phyloP scores from a whole-genome alignment of 2,113 vertebrate genomes.

The Neodontobutis hainanensis region DNA sequence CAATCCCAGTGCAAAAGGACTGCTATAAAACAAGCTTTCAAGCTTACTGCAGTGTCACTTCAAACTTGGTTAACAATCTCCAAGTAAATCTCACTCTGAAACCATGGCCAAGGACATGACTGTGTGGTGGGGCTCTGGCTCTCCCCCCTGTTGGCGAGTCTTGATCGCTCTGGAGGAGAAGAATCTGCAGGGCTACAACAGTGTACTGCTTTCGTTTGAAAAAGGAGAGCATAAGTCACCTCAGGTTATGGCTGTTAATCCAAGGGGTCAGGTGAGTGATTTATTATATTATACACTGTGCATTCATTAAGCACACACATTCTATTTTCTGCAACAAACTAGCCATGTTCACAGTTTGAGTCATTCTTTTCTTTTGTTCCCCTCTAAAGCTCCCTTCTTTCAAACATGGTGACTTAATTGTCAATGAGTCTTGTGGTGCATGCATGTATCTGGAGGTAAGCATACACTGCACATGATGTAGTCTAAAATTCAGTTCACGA shows the following conservation, averaged over 20 bases:
- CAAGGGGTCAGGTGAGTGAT: slow-evolving; percentile 71
- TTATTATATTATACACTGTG: neutral
- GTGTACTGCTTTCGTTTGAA: slow-evolving; percentile 70
- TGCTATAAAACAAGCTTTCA: slow-evolving; percentile 26
- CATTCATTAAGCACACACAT: too few species aligned
- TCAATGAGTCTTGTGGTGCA: slow-evolving; percentile 77
- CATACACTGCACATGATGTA: neutral
- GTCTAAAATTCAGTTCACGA: slow-evolving; percentile 12
- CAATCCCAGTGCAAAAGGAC: slow-evolving; percentile 27
- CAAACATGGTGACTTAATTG: slow-evolving; percentile 57
- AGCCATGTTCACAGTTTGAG: neutral
- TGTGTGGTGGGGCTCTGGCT: slow-evolving; percentile 76
- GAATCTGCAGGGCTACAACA: slow-evolving; percentile 70
- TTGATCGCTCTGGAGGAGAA: slow-evolving; percentile 80
- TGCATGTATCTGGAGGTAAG: slow-evolving; percentile 81
- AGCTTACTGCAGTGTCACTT: neutral
- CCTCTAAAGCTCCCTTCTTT: slow-evolving; percentile 73
- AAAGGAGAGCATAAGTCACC: slow-evolving; percentile 73
- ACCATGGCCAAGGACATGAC: slow-evolving; percentile 73
- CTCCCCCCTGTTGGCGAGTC: slow-evolving; percentile 80
- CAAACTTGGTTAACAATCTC: neutral
- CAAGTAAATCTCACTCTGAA: neutral
- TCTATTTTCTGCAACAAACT: too few species aligned
- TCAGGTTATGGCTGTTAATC: slow-evolving; percentile 71
- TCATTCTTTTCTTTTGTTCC: neutral